Conservation (phyloP, 2,113 vertebrate genomes). For the Telmatochromis brichardi region DNA sequence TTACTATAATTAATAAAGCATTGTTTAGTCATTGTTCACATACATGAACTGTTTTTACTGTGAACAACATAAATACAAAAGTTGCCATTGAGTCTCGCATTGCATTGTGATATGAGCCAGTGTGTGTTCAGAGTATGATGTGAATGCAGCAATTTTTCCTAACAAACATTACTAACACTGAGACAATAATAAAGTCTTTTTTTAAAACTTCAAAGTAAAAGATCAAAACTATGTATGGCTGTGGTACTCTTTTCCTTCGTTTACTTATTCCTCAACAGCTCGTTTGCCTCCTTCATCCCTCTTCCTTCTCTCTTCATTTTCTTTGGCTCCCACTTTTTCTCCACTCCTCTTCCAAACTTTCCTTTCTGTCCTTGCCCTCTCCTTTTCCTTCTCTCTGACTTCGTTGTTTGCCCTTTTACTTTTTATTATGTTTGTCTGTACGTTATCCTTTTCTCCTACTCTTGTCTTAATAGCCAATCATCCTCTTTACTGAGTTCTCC, state of each 20-base stretch:
- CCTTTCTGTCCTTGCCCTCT: neutral
- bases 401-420: neutral
- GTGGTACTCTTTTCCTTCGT: neutral
- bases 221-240: constrained; percentile 21
- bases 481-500: constrained; percentile 31
- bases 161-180: neutral
- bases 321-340: neutral
- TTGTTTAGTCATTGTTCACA: neutral
- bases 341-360: neutral
- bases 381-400: neutral
- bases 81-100: neutral
- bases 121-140: neutral
- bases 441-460: neutral
- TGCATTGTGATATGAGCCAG: neutral
- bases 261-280: neutral
- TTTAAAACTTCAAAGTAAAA: neutral
- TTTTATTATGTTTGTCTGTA: neutral
- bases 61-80: neutral
- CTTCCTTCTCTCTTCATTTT: neutral
- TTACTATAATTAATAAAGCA: neutral
- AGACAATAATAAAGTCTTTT: neutral
- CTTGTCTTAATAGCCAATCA: constrained; percentile 38
- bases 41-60: neutral
- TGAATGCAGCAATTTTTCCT: neutral
- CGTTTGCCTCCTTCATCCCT: neutral